Percentiles rank a stretch among this genome's conserved stretches.
Evolutionary conservation across 2,888 invertebrate genomes (phyloP).

Genomic region (Rhynchonema sp.): DNA sequence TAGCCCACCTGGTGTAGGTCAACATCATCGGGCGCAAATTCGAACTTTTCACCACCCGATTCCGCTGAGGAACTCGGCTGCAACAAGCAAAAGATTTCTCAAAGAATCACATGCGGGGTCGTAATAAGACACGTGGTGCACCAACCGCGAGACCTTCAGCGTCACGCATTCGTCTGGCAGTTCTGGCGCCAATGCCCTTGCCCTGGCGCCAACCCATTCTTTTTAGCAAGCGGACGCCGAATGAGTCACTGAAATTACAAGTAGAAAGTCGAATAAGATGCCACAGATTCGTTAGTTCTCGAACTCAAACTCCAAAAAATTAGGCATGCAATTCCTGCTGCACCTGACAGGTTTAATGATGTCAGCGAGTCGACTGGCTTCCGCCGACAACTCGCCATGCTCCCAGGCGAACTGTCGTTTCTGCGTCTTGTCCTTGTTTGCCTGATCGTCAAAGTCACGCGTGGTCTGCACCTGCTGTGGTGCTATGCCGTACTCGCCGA

Average conservation of each 20-base stretch:
- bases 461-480: slow-evolving; percentile 62
- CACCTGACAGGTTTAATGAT: slow-evolving; percentile 18
- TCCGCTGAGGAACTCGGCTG: slow-evolving; percentile 28
- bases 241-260: slow-evolving; percentile 45
- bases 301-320: no score
- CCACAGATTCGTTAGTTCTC: no score
- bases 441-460: slow-evolving; percentile 43
- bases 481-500: slow-evolving; percentile 81
- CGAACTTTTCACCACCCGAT: slow-evolving; percentile 35
- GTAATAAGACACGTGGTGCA: no score
- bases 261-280: no score
- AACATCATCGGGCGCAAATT: slow-evolving; percentile 61
- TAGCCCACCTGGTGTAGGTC: slow-evolving; percentile 43
- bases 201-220: slow-evolving; percentile 83
- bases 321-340: no score
- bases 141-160: no score
- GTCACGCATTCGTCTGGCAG: no score
- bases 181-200: slow-evolving; percentile 54
- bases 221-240: slow-evolving; percentile 62
- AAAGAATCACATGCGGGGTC: no score
- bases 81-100: no score
- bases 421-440: slow-evolving; percentile 2
- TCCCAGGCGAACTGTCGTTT: slow-evolving; percentile 19
- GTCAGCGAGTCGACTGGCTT: slow-evolving; percentile 13
- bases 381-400: slow-evolving; percentile 10